These are phyloP conservation scores for Nothocercus nigrocapillus DNA, from an alignment of 2,113 vertebrate genomes.

Conservation along the genomic window DNA sequence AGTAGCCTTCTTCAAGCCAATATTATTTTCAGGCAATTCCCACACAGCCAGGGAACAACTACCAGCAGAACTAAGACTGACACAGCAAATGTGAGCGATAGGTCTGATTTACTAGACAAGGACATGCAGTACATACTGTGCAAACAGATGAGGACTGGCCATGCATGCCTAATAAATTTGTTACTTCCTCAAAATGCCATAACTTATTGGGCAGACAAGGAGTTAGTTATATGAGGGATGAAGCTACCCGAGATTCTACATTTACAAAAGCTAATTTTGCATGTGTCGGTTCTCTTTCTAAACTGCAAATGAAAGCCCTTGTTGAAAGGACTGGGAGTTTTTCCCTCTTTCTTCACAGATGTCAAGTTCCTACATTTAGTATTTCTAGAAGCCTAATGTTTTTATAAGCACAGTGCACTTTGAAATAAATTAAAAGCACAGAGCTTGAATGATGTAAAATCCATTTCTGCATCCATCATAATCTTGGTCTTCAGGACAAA, in stretches of 20 bases:
- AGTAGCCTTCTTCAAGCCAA: background rate
- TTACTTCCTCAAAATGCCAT: background rate
- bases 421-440: background rate
- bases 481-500: background rate
- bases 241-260: background rate
- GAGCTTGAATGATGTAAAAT: background rate
- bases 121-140: background rate
- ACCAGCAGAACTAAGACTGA: background rate
- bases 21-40: background rate
- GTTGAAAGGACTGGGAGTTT: background rate
- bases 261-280: background rate
- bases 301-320: background rate
- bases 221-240: fast-evolving
- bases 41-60: background rate
- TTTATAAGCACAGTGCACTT: background rate
- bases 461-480: background rate
- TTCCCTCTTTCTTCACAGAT: background rate
- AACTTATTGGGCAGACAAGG: background rate
- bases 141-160: background rate
- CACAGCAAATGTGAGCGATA: background rate
- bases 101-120: background rate
- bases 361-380: background rate
- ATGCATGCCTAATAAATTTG: background rate
- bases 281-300: background rate
- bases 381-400: background rate